Evolutionary conservation across 53 echinoderm and acorn worm species (phyloP).

Genomic region (Hippasteria phrygiana): DNA sequence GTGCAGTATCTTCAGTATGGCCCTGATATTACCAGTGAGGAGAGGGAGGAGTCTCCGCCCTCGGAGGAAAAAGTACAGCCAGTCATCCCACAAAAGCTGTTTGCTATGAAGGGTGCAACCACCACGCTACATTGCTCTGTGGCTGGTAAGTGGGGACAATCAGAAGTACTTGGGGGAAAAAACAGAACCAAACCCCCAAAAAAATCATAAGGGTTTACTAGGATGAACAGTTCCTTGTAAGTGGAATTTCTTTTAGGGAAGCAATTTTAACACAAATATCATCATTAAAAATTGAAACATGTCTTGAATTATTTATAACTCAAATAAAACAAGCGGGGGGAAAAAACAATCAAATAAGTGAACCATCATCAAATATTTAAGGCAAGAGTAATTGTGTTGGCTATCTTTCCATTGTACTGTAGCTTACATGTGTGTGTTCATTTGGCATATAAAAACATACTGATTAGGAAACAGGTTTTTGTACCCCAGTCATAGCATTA

Average conservation of each 20-base stretch:
- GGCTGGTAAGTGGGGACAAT: slow-evolving; percentile 30
- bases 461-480: too few relatives aligned
- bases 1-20: slow-evolving; percentile 59
- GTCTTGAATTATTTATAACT: neutral
- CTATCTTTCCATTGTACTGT: neutral
- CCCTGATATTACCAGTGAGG: neutral
- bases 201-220: too few relatives aligned
- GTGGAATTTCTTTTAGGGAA: too few relatives aligned
- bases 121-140: slow-evolving; percentile 40
- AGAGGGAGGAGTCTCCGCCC: slow-evolving; percentile 4
- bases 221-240: too few relatives aligned
- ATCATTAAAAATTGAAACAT: neutral
- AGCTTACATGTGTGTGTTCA: neutral
- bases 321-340: neutral
- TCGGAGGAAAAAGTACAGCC: neutral
- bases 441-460: too few relatives aligned
- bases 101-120: slow-evolving; percentile 25
- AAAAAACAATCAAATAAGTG: neutral
- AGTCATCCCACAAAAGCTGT: slow-evolving; percentile 26
- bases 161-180: too few relatives aligned
- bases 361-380: neutral
- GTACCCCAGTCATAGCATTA: too few relatives aligned
- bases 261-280: too few relatives aligned
- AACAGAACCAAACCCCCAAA: too few relatives aligned
- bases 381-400: neutral